Evolutionary conservation across 2,797 vertebrate species (phyloP), one percentile per base, ranked within the genome.

Genomic region (Luscinia megarhynchos): DNA sequence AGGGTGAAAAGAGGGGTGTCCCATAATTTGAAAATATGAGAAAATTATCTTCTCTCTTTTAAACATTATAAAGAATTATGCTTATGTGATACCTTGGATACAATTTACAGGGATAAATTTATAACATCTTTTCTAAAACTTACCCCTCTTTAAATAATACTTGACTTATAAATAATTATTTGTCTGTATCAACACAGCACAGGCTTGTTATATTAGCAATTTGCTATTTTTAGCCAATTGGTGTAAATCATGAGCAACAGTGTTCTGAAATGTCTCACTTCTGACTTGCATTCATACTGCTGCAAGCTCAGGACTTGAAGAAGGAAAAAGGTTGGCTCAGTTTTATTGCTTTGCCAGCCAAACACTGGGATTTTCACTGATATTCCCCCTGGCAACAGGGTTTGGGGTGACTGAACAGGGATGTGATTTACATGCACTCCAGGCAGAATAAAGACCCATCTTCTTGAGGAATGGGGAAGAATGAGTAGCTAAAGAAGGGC

Each of bases 101-200:
- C 50, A 87, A 76, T 84, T 94, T 93, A 91, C 53, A 82, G 27
- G 32, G 61, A 82, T 74, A 82, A 91, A 95, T 94, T 81, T 53
- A 64, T 3, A 3, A 75, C n/a, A 26, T 54, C 57, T 94, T 92
- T 89, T 79, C 70, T 90, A 93, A 74, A 90, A 84, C 45, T 74
- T 86, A 53, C 10, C 24, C 54, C 72, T 87, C 36, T 87, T 66
- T 21, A 36, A 82, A 69, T 51, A 86, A 67, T 67, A 67, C 79
- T 91, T 92, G 87, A 90, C 53, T 90, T 88, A 84, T 23, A 94
- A 93, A 59, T 66, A 85, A 48, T 91, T 94, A 81, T 88, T 95
- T 94, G 55, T 63, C 59, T 76, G 27, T 88, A 84, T 94, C 92
- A 91, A 94, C 77, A 93, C 34, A 77, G 61, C 67, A 57, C 87